phyloP scores from a whole-genome alignment of 2,797 vertebrate genomes.

The Eidolon dupreanum region DNA sequence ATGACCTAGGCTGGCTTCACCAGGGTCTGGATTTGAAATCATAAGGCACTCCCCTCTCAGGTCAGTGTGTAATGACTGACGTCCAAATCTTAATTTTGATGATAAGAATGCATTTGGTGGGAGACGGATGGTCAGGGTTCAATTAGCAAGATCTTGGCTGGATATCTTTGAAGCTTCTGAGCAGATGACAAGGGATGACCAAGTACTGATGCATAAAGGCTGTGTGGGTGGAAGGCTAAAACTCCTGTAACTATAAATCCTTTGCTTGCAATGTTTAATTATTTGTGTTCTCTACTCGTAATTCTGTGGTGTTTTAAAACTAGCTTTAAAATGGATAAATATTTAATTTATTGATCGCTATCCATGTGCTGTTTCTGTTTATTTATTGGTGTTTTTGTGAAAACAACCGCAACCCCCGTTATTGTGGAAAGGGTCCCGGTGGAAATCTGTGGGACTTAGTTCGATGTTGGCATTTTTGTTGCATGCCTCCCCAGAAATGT shows the following conservation, averaged over 20 bases:
- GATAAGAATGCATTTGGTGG: not conserved
- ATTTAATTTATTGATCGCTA: conserved; percentile 17
- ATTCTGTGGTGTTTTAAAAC: not conserved
- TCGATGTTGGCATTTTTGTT: conserved; percentile 45
- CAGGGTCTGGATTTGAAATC: not conserved
- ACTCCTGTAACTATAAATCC: not conserved
- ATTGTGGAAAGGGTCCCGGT: conserved; percentile 16
- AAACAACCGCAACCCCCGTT: conserved; percentile 49
- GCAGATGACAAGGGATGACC: not conserved
- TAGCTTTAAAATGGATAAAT: conserved; percentile 47
- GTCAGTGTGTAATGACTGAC: not conserved
- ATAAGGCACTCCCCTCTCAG: not conserved
- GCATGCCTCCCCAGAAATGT: conserved; percentile 57
- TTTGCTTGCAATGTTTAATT: not conserved
- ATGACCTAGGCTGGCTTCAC: not conserved
- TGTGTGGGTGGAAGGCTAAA: not conserved
- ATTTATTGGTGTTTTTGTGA: conserved; percentile 55
- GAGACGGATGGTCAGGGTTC: not conserved
- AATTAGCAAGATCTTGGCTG: not conserved
- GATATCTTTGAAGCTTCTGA: not conserved
- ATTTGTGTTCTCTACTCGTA: not conserved
- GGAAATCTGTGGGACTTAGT: conserved; percentile 30
- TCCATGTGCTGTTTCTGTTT: conserved; percentile 3
- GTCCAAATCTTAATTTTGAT: not conserved
- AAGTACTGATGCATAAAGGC: not conserved